Base-by-base conservation (phyloP, 2,888 invertebrate genomes). In the Erannis defoliaria region DNA sequence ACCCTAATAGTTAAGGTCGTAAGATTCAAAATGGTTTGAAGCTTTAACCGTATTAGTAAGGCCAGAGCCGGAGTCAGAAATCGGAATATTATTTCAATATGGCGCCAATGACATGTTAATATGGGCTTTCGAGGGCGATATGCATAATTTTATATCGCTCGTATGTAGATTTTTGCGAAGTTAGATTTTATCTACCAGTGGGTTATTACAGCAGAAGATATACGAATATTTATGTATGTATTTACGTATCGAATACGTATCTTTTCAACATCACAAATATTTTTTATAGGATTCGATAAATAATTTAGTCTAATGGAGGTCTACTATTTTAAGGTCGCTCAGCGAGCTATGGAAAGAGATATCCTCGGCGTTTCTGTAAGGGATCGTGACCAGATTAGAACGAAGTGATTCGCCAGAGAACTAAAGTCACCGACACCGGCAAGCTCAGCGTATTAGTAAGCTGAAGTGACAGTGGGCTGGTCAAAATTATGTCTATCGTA, bases 61-160 rank as follows among this genome's bases (percentile, higher is more conserved):
- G 26, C 19, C 31, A 45, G 16, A 23, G 23, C n/a, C 23, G 45
- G 12, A 46, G 18, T 46, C 62, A 50, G 62, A 55, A 65, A 64
- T 66, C 58, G 86, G 80, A 88, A 89, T 90, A 88, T 87, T 86
- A 86, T 86, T 76, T 80, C 89, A 91, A 89, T 88, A 91, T 89
- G 90, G 89, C 89, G 84, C 71, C 79, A 81, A 90, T 90, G 91
- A 91, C 90, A 90, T 91, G 91, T 91, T 91, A 91, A 91, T 91
- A 90, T 78, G 87, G 76, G 79, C 75, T 74, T 75, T 71, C 61
- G 86, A 83, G 77, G 74, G 75, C 87, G 86, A 86, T 88, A 91
- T 90, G 88, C 89, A 90, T 90, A 90, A 90, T 90, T 88, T 89
- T 88, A 89, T 89, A 56, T 56, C 67, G 62, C 56, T 70, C 55